A percentile compares a stretch with the other conserved stretches of the same genome.
Evolutionary conservation across 2,888 invertebrate species (phyloP).

Genomic region (Choreutis nemorana): DNA sequence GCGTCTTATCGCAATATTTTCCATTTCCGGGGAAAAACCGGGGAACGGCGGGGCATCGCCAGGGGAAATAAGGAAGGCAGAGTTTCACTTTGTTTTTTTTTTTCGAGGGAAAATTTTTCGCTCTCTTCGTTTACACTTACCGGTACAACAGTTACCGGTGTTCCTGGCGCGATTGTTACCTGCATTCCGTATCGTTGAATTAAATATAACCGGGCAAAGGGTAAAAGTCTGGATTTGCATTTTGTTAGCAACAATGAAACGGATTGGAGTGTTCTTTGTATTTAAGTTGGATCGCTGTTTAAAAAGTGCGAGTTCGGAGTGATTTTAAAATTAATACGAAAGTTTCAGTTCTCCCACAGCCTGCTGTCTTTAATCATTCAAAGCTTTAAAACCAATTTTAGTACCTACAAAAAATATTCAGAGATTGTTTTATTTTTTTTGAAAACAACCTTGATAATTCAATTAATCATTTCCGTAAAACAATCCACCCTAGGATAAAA

Average conservation of each 20-base stretch:
- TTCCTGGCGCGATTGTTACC: slow-evolving; percentile 47
- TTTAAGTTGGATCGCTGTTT: slow-evolving; percentile 29
- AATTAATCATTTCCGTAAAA: too few relatives aligned
- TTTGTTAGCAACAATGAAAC: slow-evolving; percentile 49
- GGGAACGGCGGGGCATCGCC: slow-evolving; percentile 47
- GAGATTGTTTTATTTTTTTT: too few relatives aligned
- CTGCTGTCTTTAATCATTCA: too few relatives aligned
- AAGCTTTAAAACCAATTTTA: too few relatives aligned
- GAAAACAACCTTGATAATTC: too few relatives aligned
- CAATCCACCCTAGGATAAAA: too few relatives aligned
- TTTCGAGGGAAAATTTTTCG: slow-evolving; percentile 45
- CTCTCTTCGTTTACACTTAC: slow-evolving; percentile 59
- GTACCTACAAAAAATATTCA: too few relatives aligned
- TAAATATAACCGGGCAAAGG: slow-evolving; percentile 60
- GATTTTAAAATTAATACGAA: too few relatives aligned
- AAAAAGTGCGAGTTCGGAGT: neutral
- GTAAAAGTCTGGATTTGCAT: slow-evolving; percentile 60
- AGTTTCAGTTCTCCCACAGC: too few relatives aligned
- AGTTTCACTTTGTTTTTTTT: slow-evolving; percentile 62
- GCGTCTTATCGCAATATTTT: slow-evolving; percentile 67
- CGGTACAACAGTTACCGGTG: slow-evolving; percentile 59
- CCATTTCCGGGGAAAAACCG: slow-evolving; percentile 59
- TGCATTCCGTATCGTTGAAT: slow-evolving; percentile 48
- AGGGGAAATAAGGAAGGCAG: slow-evolving; percentile 64
- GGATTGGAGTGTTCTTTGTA: slow-evolving; percentile 32